These are phyloP conservation scores for Gallinago paraguaiae DNA, from an alignment of 2,113 vertebrate genomes.

Conservation along the genomic window DNA sequence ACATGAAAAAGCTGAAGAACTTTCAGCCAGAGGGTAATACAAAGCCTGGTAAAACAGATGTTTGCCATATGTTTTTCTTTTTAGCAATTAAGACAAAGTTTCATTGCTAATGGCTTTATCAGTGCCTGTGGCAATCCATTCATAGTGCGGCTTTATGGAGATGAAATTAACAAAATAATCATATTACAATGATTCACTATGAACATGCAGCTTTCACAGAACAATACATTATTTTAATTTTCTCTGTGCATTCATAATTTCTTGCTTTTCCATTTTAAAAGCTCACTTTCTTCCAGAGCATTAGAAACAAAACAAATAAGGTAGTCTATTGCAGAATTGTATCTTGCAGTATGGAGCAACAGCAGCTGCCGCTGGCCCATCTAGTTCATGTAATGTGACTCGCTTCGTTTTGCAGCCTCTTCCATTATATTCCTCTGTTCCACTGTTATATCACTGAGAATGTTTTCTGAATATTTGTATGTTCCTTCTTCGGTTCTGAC, in stretches of 20 bases:
- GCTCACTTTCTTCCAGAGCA: neutral
- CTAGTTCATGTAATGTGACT: neutral
- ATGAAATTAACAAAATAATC: constrained; percentile 41
- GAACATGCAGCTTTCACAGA: constrained; percentile 19
- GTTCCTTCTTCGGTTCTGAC: neutral
- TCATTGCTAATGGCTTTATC: constrained; percentile 37
- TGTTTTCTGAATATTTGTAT: neutral
- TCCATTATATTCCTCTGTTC: neutral
- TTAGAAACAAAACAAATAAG: neutral
- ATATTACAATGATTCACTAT: neutral
- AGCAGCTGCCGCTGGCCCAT: neutral
- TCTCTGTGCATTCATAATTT: neutral
- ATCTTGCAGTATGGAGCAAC: neutral
- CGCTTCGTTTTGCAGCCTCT: neutral
- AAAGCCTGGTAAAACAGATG: constrained; percentile 35
- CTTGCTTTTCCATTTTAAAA: neutral
- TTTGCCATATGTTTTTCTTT: constrained; percentile 19
- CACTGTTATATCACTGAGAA: neutral
- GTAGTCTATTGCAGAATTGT: neutral
- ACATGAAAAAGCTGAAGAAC: neutral
- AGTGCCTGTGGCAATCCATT: constrained; percentile 47
- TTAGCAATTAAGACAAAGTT: constrained; percentile 25
- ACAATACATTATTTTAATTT: constrained; percentile 5
- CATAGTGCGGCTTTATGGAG: neutral
- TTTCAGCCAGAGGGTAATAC: neutral